Base-by-base conservation (phyloP, 2,888 invertebrate species). In the Melinaea marsaeus region DNA sequence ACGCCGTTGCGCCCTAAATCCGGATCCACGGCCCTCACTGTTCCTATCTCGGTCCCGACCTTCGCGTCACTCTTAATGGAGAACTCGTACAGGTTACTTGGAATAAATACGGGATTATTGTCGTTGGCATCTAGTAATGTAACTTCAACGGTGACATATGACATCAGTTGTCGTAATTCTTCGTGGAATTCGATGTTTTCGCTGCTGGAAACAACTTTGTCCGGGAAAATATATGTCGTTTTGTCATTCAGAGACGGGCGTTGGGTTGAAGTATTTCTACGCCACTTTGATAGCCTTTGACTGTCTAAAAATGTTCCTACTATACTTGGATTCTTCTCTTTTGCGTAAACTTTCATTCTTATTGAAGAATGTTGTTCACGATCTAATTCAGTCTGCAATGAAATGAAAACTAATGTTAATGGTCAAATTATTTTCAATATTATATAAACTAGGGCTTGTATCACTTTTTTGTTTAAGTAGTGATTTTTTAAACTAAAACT, bases 61-160 rank as follows among this genome's bases (percentile, higher is more conserved):
- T 93, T 91, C 0, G 94, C 93, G 64, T 95, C 94, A 0, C 93
- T 93, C 62, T 93, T 93, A 0, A 95, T 92, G 58, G 91, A 88
- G 74, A 97, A 95, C 75, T 96, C 95, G 74, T 97, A 97, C 4
- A 97, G 88, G 81, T 97, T 97, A 62, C 94, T 95, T 3, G 96
- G 95, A 34, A 95, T 92, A 76, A 97, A 98, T 35, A 94, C 93
- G 0, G 98, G 98, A 73, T 95, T 96, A 75, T 98, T 97, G 79
- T 98, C 98, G 78, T 98, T 98, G 13, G 97, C 96, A 79, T 98
- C 98, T 0, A 96, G 88, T 35, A 98, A 83, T 0, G 95, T 95
- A 0, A 98, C 95, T 85, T 96, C 96, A 0, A 97, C 95, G 51
- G 93, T 93, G 0, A 96, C 96, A 34, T 80, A 90, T 2, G 91